phyloP scores from a whole-genome alignment of 2,113 vertebrate genomes.

The Ceyx margarethae region DNA sequence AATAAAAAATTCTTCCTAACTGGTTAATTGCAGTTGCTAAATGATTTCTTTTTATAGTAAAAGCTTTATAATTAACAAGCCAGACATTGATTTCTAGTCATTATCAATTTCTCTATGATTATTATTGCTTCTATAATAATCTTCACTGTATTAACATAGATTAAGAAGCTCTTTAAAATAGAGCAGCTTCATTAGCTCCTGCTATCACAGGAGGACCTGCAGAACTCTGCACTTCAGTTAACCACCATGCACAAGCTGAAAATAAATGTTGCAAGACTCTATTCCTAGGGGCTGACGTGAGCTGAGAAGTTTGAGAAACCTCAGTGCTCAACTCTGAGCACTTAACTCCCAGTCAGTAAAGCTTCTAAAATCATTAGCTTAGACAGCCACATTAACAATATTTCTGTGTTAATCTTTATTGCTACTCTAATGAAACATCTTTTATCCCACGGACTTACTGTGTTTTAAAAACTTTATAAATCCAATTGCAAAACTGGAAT shows the following conservation, averaged over 20 bases:
- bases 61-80: conserved; percentile 76
- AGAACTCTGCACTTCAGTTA: conserved; percentile 19
- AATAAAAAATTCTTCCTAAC: conserved; percentile 69
- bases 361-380: not conserved
- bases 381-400: not conserved
- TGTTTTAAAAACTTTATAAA: not conserved
- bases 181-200: conserved; percentile 69
- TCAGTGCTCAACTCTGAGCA: not conserved
- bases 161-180: conserved; percentile 70
- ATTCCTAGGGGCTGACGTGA: not conserved
- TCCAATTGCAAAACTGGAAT: not conserved
- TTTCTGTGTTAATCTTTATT: not conserved
- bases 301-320: not conserved
- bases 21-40: conserved; percentile 70
- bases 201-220: conserved; percentile 38
- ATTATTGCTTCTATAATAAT: conserved; percentile 76
- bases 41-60: conserved; percentile 76
- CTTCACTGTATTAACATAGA: conserved; percentile 71
- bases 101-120: conserved; percentile 76
- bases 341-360: not conserved
- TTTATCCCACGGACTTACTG: not conserved
- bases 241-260: conserved; percentile 23
- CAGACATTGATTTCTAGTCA: conserved; percentile 73
- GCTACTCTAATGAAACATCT: not conserved
- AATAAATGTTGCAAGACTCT: conserved; percentile 25